These are phyloP conservation scores for Alouatta palliata DNA, from an alignment of 2,113 vertebrate species.

Conservation along the genomic window DNA sequence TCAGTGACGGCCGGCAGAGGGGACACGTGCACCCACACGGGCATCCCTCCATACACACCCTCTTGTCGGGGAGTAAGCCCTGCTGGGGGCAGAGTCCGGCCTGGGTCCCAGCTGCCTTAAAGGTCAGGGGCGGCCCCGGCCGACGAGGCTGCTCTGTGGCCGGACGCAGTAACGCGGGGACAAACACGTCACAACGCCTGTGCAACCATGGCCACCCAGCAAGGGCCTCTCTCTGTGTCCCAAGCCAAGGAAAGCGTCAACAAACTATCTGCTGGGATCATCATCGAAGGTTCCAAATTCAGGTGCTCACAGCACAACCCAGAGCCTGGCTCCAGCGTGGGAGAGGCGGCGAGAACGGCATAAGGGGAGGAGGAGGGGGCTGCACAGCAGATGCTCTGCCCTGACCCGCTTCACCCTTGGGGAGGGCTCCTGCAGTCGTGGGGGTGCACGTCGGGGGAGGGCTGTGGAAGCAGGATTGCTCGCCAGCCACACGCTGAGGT, in stretches of 20 bases:
- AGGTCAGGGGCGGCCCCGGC: no score
- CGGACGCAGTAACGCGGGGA: background rate
- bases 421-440: background rate
- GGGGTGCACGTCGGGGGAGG: background rate
- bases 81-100: background rate
- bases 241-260: background rate
- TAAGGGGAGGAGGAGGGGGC: conserved; percentile 80
- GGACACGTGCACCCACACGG: background rate
- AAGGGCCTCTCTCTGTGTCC: background rate
- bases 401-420: fast-evolving
- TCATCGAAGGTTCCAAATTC: conserved; percentile 75
- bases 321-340: conserved; percentile 76
- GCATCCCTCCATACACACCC: background rate
- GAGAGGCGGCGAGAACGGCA: conserved; percentile 79
- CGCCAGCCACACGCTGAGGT: no score
- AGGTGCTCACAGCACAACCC: conserved; percentile 52
- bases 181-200: fast-evolving
- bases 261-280: conserved; percentile 80
- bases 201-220: no score
- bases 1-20: background rate
- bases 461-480: no score
- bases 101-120: background rate
- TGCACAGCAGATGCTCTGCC: conserved; percentile 44
- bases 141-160: background rate
- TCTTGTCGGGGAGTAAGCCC: no score